Evolutionary conservation across 2,113 vertebrate genomes (phyloP).

Genomic region (Vulpes ferrilata): DNA sequence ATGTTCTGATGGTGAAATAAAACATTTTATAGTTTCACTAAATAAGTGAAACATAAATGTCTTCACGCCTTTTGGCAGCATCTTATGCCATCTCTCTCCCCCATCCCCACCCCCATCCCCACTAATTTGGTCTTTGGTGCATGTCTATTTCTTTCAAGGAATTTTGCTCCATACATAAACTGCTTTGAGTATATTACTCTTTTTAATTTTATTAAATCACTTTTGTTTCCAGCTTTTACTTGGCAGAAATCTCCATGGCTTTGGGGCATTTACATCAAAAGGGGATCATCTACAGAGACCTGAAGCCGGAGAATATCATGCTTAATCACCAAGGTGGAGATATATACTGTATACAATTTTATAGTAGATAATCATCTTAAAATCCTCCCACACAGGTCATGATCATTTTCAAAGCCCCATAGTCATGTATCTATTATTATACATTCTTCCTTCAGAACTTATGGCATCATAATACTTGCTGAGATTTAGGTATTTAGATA

Average conservation of each 20-base stretch:
- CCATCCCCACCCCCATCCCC: not conserved
- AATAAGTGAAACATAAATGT: constrained; percentile 66
- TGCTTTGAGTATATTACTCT: constrained; percentile 69
- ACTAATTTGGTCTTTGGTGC: constrained; percentile 76
- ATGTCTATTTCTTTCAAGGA: constrained; percentile 82
- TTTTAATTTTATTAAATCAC: constrained; percentile 82
- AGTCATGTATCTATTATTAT: constrained; percentile 37
- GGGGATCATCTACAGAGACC: constrained; percentile 99
- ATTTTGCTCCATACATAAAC: constrained; percentile 77
- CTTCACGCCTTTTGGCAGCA: constrained; percentile 65
- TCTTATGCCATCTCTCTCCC: constrained; percentile 54
- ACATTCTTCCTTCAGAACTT: constrained; percentile 34
- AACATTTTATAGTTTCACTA: constrained; percentile 63
- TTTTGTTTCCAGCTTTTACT: constrained; percentile 95
- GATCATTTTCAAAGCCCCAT: constrained; percentile 67
- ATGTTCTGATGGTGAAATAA: constrained; percentile 67
- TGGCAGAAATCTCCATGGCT: constrained; percentile 99
- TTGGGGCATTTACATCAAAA: constrained; percentile 99
- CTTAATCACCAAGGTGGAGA: constrained; percentile 97
- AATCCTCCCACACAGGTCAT: constrained; percentile 73
- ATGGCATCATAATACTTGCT: constrained; percentile 48
- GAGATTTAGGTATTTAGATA: constrained; percentile 45
- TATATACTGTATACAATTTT: constrained; percentile 74
- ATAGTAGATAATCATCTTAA: constrained; percentile 76
- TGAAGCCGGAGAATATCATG: constrained; percentile 99